A percentile compares a stretch with the other conserved stretches of the same genome.
Evolutionary conservation across 2,797 vertebrate genomes (phyloP).

Genomic region (Cheirogaleus major): DNA sequence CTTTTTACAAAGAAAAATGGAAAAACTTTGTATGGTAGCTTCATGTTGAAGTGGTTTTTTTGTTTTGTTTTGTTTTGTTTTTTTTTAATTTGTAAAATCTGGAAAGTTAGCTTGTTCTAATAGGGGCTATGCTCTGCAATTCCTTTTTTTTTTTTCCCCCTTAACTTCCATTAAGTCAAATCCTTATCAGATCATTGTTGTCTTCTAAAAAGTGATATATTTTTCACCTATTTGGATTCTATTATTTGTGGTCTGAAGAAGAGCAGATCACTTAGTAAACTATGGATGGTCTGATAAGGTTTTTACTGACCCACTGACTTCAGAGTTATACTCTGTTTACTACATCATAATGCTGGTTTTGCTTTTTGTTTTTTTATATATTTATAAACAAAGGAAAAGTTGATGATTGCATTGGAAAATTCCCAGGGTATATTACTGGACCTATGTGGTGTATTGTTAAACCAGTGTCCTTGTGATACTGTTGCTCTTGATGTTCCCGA

Average conservation of each 20-base stretch:
- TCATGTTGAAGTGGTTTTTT: conserved; percentile 93
- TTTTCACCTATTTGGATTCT: conserved; percentile 80
- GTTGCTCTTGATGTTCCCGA: conserved; percentile 90
- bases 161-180: conserved; percentile 83
- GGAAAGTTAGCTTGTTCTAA: conserved; percentile 90
- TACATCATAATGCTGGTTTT: conserved; percentile 86
- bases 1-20: conserved; percentile 83
- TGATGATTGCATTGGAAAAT: conserved; percentile 84
- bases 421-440: conserved; percentile 86
- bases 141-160: conserved; percentile 57
- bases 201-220: conserved; percentile 81
- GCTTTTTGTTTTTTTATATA: conserved; percentile 82
- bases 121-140: conserved; percentile 91
- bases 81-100: conserved; percentile 87
- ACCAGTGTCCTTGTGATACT: conserved; percentile 86
- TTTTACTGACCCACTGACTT: conserved; percentile 84
- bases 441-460: conserved; percentile 87
- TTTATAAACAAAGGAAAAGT: conserved; percentile 83
- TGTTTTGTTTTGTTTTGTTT: conserved; percentile 68
- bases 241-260: conserved; percentile 80
- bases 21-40: conserved; percentile 92
- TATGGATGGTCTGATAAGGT: conserved; percentile 87
- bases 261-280: conserved; percentile 78
- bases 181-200: conserved; percentile 87
- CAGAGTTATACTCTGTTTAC: conserved; percentile 85